These are phyloP conservation scores for Lucilia sericata DNA, from an alignment of 1,140 invertebrate species.

Conservation along the genomic window DNA sequence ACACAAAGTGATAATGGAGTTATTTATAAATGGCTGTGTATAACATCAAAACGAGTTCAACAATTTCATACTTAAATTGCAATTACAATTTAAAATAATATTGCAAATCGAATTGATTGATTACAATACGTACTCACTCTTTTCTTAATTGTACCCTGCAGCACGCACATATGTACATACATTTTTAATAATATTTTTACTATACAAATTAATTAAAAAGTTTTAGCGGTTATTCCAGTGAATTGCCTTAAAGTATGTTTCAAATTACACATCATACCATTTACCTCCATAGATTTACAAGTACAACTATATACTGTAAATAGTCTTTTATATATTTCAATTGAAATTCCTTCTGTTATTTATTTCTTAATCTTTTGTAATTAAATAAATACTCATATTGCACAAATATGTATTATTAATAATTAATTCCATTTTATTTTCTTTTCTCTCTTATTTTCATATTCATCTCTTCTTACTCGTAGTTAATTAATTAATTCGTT, in stretches of 20 bases:
- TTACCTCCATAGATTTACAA: neutral
- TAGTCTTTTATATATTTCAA: neutral
- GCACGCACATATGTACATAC: too few relatives aligned
- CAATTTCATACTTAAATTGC: too few relatives aligned
- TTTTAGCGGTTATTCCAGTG: neutral
- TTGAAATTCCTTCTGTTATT: neutral
- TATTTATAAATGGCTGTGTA: too few relatives aligned
- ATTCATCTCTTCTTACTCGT: neutral
- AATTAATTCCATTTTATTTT: neutral
- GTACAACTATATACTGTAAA: neutral
- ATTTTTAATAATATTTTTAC: too few relatives aligned
- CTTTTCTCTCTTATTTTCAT: neutral
- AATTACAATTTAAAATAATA: too few relatives aligned
- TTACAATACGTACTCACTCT: too few relatives aligned
- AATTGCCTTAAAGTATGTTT: neutral
- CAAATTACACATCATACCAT: neutral
- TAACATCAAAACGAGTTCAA: too few relatives aligned
- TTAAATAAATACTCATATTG: constrained; percentile 31
- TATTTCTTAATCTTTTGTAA: constrained; percentile 31
- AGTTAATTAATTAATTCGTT: constrained; percentile 36
- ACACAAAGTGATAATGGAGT: constrained; percentile 8
- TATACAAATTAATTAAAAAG: neutral
- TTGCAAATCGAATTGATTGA: too few relatives aligned
- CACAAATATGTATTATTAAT: neutral
- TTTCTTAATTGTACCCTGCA: too few relatives aligned